phyloP scores from a whole-genome alignment of 2,113 vertebrate genomes.

The Serilophus lunatus region DNA sequence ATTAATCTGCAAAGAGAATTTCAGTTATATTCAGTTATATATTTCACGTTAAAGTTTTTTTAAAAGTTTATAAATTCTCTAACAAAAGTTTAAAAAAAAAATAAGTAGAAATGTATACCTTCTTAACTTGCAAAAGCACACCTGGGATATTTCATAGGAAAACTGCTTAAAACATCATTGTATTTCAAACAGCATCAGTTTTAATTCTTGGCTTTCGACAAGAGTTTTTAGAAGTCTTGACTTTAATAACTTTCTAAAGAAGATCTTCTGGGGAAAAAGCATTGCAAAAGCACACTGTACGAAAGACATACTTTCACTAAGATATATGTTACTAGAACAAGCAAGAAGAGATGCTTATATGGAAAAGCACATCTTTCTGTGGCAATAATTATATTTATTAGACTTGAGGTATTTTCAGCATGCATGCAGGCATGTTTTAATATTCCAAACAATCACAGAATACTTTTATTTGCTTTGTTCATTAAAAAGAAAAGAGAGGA shows the following conservation, averaged over 20 bases:
- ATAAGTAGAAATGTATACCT: not conserved
- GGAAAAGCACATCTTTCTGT: not conserved
- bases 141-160: not conserved
- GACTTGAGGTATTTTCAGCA: not conserved
- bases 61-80: not conserved
- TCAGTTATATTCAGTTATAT: not conserved
- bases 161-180: not conserved
- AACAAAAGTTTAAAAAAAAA: not conserved
- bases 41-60: not conserved
- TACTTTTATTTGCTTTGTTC: conserved; percentile 34
- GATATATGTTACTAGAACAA: not conserved
- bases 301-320: not conserved
- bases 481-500: conserved; percentile 47
- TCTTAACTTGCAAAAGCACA: not conserved
- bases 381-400: not conserved
- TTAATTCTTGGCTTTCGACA: not conserved
- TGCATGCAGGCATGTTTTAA: conserved; percentile 22
- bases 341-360: not conserved
- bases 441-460: not conserved
- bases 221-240: not conserved
- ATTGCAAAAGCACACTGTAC: not conserved
- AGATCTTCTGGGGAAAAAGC: not conserved
- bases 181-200: not conserved
- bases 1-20: not conserved
- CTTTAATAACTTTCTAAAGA: not conserved